Evolutionary conservation across 2,888 invertebrate species (phyloP).

Genomic region (Patella pellucida): DNA sequence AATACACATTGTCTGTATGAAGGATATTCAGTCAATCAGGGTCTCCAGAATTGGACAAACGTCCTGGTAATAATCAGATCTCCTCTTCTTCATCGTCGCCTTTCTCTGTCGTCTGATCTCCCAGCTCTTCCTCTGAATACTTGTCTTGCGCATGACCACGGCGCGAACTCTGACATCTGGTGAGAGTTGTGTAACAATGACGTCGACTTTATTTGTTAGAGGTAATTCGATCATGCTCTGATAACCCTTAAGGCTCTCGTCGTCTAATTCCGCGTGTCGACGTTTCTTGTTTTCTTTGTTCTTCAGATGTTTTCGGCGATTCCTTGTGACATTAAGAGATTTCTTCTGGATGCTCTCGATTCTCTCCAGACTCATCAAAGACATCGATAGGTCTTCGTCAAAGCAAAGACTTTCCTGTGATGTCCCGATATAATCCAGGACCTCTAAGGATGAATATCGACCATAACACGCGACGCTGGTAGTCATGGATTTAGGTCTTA

Average conservation of each 20-base stretch:
- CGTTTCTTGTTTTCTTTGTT: constrained; percentile 5
- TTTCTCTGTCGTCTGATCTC: not conserved
- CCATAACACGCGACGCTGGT: not conserved
- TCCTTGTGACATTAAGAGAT: not conserved
- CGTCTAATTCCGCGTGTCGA: not conserved
- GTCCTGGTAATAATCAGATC: not conserved
- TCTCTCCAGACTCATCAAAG: not conserved
- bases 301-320: not conserved
- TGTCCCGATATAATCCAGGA: not conserved
- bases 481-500: not conserved
- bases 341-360: not conserved
- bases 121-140: not conserved
- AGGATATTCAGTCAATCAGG: too few relatives aligned
- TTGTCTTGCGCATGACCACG: not conserved
- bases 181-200: not conserved
- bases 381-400: not conserved
- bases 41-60: not conserved
- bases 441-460: not conserved
- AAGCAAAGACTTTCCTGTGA: not conserved
- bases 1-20: too few relatives aligned
- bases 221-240: not conserved
- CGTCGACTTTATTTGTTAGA: too few relatives aligned
- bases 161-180: not conserved
- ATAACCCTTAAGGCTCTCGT: not conserved
- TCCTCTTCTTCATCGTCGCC: not conserved